Evolutionary conservation across 2,888 invertebrate genomes (phyloP).

Genomic region (Argyra leucocephala): DNA sequence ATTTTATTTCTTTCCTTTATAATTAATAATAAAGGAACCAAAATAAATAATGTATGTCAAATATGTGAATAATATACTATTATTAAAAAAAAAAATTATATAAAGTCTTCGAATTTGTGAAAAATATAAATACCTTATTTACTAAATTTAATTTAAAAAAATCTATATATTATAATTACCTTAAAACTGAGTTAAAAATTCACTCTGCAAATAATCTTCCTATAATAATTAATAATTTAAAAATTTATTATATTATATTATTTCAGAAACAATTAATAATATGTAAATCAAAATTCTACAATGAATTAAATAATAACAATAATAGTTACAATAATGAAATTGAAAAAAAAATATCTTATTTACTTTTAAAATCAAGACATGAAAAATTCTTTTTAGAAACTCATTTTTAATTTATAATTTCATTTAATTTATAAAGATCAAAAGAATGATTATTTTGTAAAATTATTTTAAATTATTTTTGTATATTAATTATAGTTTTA

Average conservation of each 20-base stretch:
- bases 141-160: too few relatives aligned
- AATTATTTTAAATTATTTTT: not conserved
- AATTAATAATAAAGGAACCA: too few relatives aligned
- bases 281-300: not conserved
- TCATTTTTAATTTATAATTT: not conserved
- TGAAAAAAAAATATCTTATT: not conserved
- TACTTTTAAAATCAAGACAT: not conserved
- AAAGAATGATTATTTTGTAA: not conserved
- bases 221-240: too few relatives aligned
- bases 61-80: too few relatives aligned
- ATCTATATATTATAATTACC: too few relatives aligned
- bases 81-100: too few relatives aligned
- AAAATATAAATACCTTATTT: too few relatives aligned
- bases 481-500: not conserved
- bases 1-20: too few relatives aligned
- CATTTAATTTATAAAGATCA: not conserved
- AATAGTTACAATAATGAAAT: not conserved
- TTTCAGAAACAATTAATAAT: not conserved
- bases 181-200: too few relatives aligned
- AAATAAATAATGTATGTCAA: too few relatives aligned
- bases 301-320: slow-evolving; percentile 2
- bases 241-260: not conserved
- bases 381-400: not conserved
- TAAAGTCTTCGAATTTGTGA: too few relatives aligned
- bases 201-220: too few relatives aligned